Evolutionary conservation across 2,888 invertebrate genomes (phyloP).

Genomic region (Cheilosia pagana): DNA sequence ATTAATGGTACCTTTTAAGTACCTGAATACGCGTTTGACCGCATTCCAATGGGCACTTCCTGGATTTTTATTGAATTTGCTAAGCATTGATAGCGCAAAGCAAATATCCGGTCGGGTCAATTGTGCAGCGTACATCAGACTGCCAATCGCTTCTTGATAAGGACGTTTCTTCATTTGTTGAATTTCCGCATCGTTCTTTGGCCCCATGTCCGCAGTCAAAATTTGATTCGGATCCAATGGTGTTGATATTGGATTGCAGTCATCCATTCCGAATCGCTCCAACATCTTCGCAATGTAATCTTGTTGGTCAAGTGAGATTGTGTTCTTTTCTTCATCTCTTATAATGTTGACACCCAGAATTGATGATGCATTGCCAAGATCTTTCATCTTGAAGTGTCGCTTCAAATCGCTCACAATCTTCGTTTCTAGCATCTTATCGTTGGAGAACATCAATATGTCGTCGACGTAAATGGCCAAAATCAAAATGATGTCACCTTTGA

Average conservation of each 20-base stretch:
- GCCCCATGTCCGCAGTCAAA: slow-evolving; percentile 46
- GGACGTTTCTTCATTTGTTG: slow-evolving; percentile 3
- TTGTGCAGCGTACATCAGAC: slow-evolving; percentile 12
- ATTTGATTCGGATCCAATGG: slow-evolving; percentile 55
- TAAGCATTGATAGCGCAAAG: slow-evolving; percentile 33
- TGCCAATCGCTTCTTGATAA: slow-evolving; percentile 42
- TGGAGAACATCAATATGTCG: slow-evolving; percentile 53
- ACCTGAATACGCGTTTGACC: slow-evolving; percentile 76
- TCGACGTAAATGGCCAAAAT: slow-evolving; percentile 63
- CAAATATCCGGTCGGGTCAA: slow-evolving; percentile 63
- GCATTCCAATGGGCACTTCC: slow-evolving; percentile 62
- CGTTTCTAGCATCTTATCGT: slow-evolving; percentile 30
- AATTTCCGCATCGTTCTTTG: slow-evolving; percentile 44
- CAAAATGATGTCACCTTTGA: slow-evolving; percentile 22
- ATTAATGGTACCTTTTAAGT: slow-evolving; percentile 76
- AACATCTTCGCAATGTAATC: slow-evolving; percentile 37
- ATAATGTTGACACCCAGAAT: slow-evolving; percentile 50
- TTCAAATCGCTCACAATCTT: slow-evolving; percentile 47
- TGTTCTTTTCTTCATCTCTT: slow-evolving; percentile 31
- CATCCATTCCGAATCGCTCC: slow-evolving; percentile 25
- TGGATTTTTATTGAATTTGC: slow-evolving; percentile 62
- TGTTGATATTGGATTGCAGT: slow-evolving; percentile 52
- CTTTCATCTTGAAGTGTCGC: slow-evolving; percentile 51
- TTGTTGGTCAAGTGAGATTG: slow-evolving; percentile 35
- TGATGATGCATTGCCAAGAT: slow-evolving; percentile 30